Evolutionary conservation across 2,113 vertebrate species (phyloP).

Genomic region (Cromileptes altivelis): DNA sequence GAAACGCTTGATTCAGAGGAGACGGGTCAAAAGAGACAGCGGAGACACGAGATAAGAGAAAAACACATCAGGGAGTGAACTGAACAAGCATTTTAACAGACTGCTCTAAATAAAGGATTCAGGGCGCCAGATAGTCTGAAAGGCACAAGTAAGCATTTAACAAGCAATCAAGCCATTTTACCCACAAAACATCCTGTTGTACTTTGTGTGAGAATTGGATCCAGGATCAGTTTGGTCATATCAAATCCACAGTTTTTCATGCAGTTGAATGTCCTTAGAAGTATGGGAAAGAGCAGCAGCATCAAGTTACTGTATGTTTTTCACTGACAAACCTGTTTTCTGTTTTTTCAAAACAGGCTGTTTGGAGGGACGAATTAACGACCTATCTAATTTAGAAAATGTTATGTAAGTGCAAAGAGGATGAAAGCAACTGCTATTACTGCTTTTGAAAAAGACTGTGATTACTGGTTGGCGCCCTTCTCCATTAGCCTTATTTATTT

Average conservation of each 20-base stretch:
- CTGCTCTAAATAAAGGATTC: background rate
- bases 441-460: background rate
- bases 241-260: slow-evolving; percentile 15
- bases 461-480: background rate
- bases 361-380: background rate
- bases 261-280: background rate
- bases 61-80: slow-evolving; percentile 42
- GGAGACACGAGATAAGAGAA: slow-evolving; percentile 40
- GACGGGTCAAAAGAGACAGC: background rate
- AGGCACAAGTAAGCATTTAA: slow-evolving; percentile 46
- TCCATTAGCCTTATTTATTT: background rate
- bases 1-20: slow-evolving; percentile 11
- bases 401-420: background rate
- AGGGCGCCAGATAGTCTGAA: slow-evolving; percentile 16
- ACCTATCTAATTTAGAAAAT: background rate
- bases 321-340: background rate
- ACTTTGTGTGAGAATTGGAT: slow-evolving; percentile 11
- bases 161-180: slow-evolving; percentile 14
- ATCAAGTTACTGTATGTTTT: background rate
- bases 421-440: background rate
- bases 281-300: background rate
- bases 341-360: background rate
- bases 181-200: background rate
- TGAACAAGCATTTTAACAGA: slow-evolving; percentile 23
- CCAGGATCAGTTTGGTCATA: background rate